Evolutionary conservation across 2,797 vertebrate species (phyloP).

Genomic region (Cuniculus paca): DNA sequence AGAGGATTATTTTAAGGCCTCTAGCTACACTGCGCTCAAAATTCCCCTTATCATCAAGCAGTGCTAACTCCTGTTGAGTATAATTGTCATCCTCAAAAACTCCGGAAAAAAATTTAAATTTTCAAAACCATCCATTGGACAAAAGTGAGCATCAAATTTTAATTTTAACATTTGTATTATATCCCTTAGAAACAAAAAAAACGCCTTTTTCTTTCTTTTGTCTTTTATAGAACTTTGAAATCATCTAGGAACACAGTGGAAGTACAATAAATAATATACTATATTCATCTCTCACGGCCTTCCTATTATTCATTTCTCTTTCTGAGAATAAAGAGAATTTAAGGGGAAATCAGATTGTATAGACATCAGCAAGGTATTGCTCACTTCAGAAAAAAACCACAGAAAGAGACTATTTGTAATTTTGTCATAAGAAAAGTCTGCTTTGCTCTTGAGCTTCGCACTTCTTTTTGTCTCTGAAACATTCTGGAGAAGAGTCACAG

Average conservation of each 20-base stretch:
- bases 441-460: neutral
- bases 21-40: neutral
- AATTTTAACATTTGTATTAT: neutral
- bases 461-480: neutral
- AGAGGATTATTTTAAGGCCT: neutral
- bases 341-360: neutral
- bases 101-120: conserved; percentile 52
- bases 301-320: neutral
- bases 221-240: neutral
- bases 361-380: neutral
- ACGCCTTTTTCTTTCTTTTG: neutral
- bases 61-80: neutral
- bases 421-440: neutral
- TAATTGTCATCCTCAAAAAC: neutral
- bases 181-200: conserved; percentile 1
- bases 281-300: neutral
- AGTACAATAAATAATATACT: neutral
- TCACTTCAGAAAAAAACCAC: fast-evolving
- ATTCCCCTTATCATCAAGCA: neutral
- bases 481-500: neutral
- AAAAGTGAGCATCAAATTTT: neutral
- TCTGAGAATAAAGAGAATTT: conserved; percentile 56
- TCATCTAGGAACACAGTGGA: neutral
- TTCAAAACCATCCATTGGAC: neutral
- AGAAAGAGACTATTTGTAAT: fast-evolving